Conservation (phyloP, 2,888 invertebrate genomes). For the Drosophila fungiperda region DNA sequence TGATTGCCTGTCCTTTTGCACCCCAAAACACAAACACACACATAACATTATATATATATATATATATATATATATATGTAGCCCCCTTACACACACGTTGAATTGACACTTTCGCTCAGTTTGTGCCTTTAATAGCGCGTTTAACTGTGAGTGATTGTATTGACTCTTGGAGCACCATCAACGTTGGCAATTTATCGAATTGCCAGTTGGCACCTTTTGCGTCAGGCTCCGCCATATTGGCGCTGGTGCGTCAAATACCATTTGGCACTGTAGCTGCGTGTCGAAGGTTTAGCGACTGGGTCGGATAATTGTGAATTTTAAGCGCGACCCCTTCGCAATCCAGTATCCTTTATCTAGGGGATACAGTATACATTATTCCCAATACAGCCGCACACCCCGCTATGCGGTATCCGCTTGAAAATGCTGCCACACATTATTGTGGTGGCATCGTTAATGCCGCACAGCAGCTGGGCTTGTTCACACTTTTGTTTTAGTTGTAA, state of each 20-base stretch:
- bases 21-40: not conserved
- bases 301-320: conserved; percentile 56
- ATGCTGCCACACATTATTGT: conserved; percentile 23
- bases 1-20: conserved; percentile 3
- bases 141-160: conserved; percentile 47
- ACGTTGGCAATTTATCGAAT: conserved; percentile 45
- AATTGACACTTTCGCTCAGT: conserved; percentile 23
- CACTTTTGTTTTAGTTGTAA: conserved; percentile 66
- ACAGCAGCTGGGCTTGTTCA: conserved; percentile 54
- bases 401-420: not conserved
- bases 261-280: conserved; percentile 23
- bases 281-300: conserved; percentile 28
- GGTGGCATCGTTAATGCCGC: conserved; percentile 37
- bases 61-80: not conserved
- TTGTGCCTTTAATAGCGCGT: conserved; percentile 55
- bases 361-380: not conserved
- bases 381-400: not conserved
- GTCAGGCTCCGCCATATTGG: not conserved
- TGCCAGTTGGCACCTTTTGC: conserved; percentile 27
- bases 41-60: not conserved
- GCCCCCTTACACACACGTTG: not conserved
- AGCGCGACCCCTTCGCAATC: not conserved
- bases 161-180: conserved; percentile 36
- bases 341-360: not conserved
- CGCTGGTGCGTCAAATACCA: conserved; percentile 24